Evolutionary conservation across 1,140 invertebrate genomes (phyloP).

Genomic region (Agrypnia vestita): DNA sequence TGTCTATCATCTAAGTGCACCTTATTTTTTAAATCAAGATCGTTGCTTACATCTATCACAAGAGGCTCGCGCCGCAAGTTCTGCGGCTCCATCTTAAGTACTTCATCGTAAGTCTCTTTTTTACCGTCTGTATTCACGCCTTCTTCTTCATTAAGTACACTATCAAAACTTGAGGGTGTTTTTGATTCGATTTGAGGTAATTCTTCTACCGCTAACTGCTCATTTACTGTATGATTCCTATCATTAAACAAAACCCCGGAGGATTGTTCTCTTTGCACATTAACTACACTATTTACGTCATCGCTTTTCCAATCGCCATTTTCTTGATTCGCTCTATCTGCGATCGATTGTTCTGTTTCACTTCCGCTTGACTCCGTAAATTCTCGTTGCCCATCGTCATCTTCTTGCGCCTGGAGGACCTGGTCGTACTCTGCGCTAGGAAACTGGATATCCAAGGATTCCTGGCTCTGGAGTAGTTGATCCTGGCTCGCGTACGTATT

Average conservation of each 20-base stretch:
- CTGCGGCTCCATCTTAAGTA: slow-evolving; percentile 1
- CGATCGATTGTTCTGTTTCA: not conserved
- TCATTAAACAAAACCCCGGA: slow-evolving; percentile 21
- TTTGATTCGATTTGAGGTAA: slow-evolving; percentile 24
- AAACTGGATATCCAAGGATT: too few relatives aligned
- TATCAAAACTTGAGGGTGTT: not conserved
- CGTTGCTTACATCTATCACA: slow-evolving; percentile 18
- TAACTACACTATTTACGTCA: not conserved
- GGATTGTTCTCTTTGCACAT: not conserved
- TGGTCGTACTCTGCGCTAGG: not conserved
- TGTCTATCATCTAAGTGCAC: not conserved
- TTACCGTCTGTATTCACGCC: not conserved
- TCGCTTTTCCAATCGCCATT: not conserved
- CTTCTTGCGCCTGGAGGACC: not conserved
- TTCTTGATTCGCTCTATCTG: not conserved
- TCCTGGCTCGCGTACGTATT: too few relatives aligned
- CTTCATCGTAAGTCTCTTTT: not conserved
- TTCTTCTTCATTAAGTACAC: slow-evolving; percentile 6
- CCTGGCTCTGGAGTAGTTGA: too few relatives aligned
- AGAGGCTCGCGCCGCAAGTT: slow-evolving; percentile 24
- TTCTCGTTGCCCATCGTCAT: not conserved
- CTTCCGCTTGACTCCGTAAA: not conserved
- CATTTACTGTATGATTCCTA: not conserved
- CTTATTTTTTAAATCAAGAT: slow-evolving; percentile 3
- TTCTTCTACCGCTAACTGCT: slow-evolving; percentile 1